Percentiles rank a stretch among this genome's conserved stretches.
Evolutionary conservation across 2,888 invertebrate species (phyloP).

Genomic region (Aethes cnicana): DNA sequence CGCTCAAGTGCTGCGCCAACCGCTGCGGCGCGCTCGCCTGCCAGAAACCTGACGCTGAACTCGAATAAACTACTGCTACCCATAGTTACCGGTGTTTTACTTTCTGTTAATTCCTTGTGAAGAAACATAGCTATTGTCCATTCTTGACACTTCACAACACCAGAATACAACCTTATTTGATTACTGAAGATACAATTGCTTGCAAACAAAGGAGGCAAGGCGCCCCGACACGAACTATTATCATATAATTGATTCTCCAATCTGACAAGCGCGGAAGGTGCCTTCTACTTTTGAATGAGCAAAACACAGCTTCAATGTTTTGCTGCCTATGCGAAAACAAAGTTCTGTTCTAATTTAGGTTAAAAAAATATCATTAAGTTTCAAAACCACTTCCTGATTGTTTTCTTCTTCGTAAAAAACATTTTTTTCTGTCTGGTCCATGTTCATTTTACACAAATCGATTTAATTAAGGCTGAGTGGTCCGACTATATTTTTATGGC

Average conservation of each 20-base stretch:
- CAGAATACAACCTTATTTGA: background rate
- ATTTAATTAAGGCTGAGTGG: too few species aligned
- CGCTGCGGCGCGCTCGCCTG: constrained; percentile 80
- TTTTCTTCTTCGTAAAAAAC: too few species aligned
- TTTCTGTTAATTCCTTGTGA: background rate
- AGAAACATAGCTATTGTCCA: background rate
- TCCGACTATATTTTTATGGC: too few species aligned
- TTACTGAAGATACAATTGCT: background rate
- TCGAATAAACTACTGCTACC: constrained; percentile 6
- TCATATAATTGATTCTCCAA: constrained; percentile 15
- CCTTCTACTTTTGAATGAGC: background rate
- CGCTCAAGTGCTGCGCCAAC: constrained; percentile 80
- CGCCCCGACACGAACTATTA: constrained; percentile 3
- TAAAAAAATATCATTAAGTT: too few species aligned
- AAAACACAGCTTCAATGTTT: background rate
- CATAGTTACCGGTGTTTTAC: background rate
- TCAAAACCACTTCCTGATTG: too few species aligned
- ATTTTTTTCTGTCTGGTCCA: too few species aligned
- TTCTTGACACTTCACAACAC: background rate
- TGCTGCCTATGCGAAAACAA: background rate
- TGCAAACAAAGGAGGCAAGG: background rate
- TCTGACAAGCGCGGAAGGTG: background rate
- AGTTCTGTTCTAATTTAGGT: too few species aligned
- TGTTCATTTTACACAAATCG: too few species aligned
- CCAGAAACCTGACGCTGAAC: constrained; percentile 55